Base-by-base conservation (phyloP, 2,113 vertebrate genomes). In the Isichthys henryi region DNA sequence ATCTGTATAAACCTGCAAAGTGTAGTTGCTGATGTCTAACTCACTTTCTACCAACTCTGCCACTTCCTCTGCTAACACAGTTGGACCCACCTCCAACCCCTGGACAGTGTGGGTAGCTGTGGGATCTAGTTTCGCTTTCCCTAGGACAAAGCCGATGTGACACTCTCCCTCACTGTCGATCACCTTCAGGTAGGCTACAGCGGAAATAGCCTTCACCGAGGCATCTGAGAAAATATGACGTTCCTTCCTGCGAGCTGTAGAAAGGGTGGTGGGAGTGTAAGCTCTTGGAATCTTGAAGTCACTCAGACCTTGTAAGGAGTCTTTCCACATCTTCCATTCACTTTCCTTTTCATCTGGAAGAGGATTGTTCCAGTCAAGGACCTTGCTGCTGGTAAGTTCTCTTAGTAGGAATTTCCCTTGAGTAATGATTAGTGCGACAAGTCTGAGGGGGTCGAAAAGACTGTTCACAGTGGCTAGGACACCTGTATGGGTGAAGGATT, bases 21-120 rank as follows among this genome's bases (percentile, higher is more conserved):
- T 23, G 21, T 58, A 7, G 21, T 2, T 7, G 21, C 21, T 58
- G 21, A 23, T 2, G 23, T 58, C 56, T 23, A 58, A 62, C 56
- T 62, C 23, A 0, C 21, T 23, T n/a, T 23, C 35, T 15, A 80
- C 15, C 31, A 80, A 39, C 11, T 80, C 74, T 15, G 31, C 74
- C n/a, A 77, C 17, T 31, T 77, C 90, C 2, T 88, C 90, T 21
- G 88, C 88, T 7, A 91, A 45, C 3, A 89, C 88, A 35, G 85
- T 39, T 19, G 88, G 70, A 83, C 90, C 87, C n/a, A 91, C 85
- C 23, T 91, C 90, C 17, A 89, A 21, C 2, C 52, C 27, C 3
- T 84, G 88, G 6, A 77, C 31, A 35, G 90, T 91, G 48, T 77
- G 83, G 11, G 35, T 58, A 21, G 58, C n/a, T 27, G 35, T 27